Base-by-base conservation (phyloP, 2,888 invertebrate genomes). In the Scaptomyza caliginosa region DNA sequence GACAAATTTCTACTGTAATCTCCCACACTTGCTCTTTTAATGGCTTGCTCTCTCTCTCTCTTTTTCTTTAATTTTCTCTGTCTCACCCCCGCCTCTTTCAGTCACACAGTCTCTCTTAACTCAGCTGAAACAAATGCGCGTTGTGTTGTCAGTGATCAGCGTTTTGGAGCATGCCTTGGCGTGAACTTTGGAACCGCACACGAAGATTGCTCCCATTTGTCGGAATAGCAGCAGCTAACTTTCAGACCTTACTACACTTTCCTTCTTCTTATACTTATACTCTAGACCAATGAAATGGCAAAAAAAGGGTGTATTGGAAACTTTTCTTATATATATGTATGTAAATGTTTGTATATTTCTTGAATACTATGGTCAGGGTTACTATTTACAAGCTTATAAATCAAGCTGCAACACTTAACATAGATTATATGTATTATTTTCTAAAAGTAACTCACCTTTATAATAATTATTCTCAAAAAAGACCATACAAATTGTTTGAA, bases 141-240 rank as follows among this genome's bases (percentile, higher is more conserved):
- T 23, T 62, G 55, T 68, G 40, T 46, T n/a, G n/a, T 59, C 16
- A 16, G 36, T 38, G 78, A 82, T 82, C 81, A 82, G 66, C 84
- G 32, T 48, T 42, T 60, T 65, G 65, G 52, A 74, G 81, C 81
- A 77, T 82, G 81, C 50, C 71, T 49, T 56, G 40, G 26, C 36
- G 39, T 86, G 86, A 74, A 84, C 83, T 83, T 83, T 86, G 83
- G 71, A 81, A 73, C 62, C 81, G 64, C 60, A 74, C 71, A 54
- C 69, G 63, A 58, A 66, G 77, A 86, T 83, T 67, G 74, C 62
- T 74, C 59, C 66, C 68, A 67, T 75, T 78, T 49, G 57, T 63
- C 66, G 57, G 55, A 46, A 49, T 72, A 66, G 55, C 76, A 55
- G 48, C 73, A 65, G 56, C 28, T 36, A 67, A 46, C 23, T 39